Conservation (phyloP, 1,140 invertebrate species). For the Thaumetopoea pityocampa region DNA sequence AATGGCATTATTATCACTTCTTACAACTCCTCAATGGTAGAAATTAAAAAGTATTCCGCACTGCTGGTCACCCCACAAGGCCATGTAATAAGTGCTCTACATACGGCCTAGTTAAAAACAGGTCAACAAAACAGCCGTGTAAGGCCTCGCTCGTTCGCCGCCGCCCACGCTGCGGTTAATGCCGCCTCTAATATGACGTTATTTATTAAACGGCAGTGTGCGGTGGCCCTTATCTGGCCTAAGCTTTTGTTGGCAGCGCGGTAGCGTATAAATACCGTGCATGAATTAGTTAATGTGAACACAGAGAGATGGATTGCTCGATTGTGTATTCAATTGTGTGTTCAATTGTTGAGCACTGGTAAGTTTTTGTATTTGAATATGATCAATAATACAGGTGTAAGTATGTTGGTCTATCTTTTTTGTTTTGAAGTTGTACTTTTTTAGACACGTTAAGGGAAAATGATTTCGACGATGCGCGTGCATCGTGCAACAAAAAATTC, state of each 20-base stretch:
- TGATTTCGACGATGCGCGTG: no score
- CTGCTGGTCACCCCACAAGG: no score
- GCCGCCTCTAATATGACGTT: constrained; percentile 43
- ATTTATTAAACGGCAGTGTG: constrained; percentile 43
- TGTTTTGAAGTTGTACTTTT: no score
- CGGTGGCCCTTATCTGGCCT: constrained; percentile 37
- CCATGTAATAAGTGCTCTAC: constrained; percentile 4
- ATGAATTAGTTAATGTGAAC: constrained; percentile 42
- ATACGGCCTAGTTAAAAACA: constrained; percentile 22
- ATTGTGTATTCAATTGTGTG: constrained; percentile 1
- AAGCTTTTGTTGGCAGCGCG: constrained; percentile 32
- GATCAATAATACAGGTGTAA: no score
- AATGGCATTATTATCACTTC: no score
- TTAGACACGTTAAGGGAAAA: no score
- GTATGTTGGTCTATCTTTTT: no score
- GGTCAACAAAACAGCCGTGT: constrained; percentile 12
- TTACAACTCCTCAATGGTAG: no score
- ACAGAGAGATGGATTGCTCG: constrained; percentile 21
- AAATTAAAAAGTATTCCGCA: no score
- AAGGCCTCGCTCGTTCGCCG: constrained; percentile 7
- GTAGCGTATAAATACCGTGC: constrained; percentile 33
- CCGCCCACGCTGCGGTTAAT: constrained; percentile 32
- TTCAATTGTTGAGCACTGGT: neutral
- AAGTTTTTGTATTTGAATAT: neutral
- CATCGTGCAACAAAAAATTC: no score